A percentile compares a stretch with the other conserved stretches of the same genome.
Conservation (phyloP, 2,797 vertebrate species). For the Bradypodion ventrale region DNA sequence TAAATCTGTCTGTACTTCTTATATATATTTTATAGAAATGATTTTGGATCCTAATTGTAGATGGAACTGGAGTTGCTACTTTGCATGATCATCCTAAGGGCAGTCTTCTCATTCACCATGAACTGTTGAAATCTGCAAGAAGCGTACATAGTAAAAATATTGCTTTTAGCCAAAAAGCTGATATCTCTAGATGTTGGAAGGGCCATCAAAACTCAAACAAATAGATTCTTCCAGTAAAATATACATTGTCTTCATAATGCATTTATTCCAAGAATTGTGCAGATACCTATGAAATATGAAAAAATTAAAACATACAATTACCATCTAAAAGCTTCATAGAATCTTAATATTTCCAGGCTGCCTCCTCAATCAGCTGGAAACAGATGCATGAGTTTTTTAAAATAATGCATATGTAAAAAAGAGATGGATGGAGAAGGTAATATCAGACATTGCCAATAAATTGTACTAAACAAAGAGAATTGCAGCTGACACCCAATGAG, state of each 20-base stretch:
- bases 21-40: constrained; percentile 1
- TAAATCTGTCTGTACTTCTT: background rate
- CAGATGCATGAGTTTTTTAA: background rate
- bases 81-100: background rate
- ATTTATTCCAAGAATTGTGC: constrained; percentile 20
- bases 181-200: background rate
- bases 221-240: constrained; percentile 27
- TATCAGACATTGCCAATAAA: background rate
- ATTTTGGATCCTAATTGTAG: background rate
- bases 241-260: constrained; percentile 9
- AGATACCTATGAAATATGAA: constrained; percentile 8
- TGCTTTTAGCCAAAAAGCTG: background rate
- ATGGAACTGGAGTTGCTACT: background rate
- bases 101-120: background rate
- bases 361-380: background rate
- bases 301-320: constrained; percentile 19
- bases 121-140: background rate
- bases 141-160: background rate
- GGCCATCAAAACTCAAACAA: constrained; percentile 11
- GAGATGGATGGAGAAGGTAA: background rate
- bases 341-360: constrained; percentile 2
- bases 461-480: background rate
- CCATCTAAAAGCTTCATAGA: constrained; percentile 22
- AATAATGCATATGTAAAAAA: background rate
- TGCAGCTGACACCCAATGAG: background rate